phyloP scores from a whole-genome alignment of 1,140 invertebrate species.

The Teleogryllus occipitalis region DNA sequence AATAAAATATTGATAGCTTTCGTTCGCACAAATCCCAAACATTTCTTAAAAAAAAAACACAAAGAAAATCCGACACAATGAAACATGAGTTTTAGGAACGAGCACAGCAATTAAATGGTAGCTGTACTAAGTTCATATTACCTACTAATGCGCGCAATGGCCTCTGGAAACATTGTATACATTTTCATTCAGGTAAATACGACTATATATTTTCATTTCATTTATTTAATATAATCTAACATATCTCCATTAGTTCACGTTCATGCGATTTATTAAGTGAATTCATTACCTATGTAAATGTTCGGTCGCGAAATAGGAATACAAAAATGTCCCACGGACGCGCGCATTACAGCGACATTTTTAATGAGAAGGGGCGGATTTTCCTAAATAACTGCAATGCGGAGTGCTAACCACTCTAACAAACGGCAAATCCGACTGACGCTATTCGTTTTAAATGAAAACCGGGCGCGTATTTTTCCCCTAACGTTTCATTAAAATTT shows the following conservation, averaged over 20 bases:
- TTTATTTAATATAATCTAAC: conserved; percentile 6
- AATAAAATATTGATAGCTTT: no score
- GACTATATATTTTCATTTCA: conserved; percentile 6
- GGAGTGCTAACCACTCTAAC: background rate
- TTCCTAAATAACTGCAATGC: background rate
- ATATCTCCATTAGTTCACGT: background rate
- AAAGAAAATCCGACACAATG: no score
- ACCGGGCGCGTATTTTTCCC: background rate
- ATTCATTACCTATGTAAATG: background rate
- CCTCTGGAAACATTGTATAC: background rate
- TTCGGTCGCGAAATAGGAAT: background rate
- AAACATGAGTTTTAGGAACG: no score
- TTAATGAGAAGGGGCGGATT: background rate
- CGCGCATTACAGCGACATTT: background rate
- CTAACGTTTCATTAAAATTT: background rate
- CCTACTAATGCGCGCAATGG: background rate
- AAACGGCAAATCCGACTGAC: background rate
- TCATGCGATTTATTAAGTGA: background rate
- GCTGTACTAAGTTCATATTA: background rate
- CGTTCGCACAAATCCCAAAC: no score
- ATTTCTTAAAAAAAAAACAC: no score
- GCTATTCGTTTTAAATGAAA: background rate
- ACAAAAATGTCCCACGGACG: background rate
- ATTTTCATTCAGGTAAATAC: conserved; percentile 1
- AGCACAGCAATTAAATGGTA: no score